phyloP scores from a whole-genome alignment of 2,888 invertebrate genomes.

The Brachyptera putata region DNA sequence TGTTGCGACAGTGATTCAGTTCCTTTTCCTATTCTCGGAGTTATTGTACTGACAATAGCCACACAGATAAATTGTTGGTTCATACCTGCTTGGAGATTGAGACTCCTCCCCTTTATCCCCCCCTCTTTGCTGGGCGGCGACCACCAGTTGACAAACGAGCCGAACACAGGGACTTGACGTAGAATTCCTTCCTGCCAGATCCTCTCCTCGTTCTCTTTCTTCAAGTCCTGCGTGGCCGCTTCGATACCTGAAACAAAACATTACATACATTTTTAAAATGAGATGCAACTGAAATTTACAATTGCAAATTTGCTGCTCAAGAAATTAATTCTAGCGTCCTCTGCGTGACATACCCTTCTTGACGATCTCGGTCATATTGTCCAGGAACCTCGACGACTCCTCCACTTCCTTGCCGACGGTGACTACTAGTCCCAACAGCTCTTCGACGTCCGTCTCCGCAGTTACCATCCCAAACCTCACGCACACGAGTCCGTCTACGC shows the following conservation, averaged over 20 bases:
- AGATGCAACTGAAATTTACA: too few species aligned
- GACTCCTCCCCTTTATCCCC: slow-evolving; percentile 75
- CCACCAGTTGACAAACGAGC: slow-evolving; percentile 95
- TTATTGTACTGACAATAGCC: too few species aligned
- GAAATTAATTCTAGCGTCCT: too few species aligned
- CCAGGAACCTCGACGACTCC: slow-evolving; percentile 85
- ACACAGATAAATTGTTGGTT: too few species aligned
- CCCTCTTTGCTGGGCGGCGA: slow-evolving; percentile 76
- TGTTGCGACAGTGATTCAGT: too few species aligned
- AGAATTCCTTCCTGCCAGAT: slow-evolving; percentile 93
- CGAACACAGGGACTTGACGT: slow-evolving; percentile 90
- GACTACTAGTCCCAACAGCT: slow-evolving; percentile 79
- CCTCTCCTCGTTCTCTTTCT: slow-evolving; percentile 84
- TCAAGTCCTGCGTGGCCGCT: slow-evolving; percentile 86
- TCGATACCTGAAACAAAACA: slow-evolving; percentile 74
- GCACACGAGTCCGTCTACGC: slow-evolving; percentile 79
- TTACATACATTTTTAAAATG: too few species aligned
- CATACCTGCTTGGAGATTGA: slow-evolving; percentile 60
- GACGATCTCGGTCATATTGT: slow-evolving; percentile 93
- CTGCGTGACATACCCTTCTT: slow-evolving; percentile 59
- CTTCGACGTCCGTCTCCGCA: slow-evolving; percentile 89
- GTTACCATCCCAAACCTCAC: slow-evolving; percentile 96
- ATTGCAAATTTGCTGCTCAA: too few species aligned
- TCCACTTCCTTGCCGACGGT: slow-evolving; percentile 89
- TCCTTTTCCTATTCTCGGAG: too few species aligned